Base-by-base conservation (phyloP, 2,113 vertebrate species). In the Calonectris borealis region DNA sequence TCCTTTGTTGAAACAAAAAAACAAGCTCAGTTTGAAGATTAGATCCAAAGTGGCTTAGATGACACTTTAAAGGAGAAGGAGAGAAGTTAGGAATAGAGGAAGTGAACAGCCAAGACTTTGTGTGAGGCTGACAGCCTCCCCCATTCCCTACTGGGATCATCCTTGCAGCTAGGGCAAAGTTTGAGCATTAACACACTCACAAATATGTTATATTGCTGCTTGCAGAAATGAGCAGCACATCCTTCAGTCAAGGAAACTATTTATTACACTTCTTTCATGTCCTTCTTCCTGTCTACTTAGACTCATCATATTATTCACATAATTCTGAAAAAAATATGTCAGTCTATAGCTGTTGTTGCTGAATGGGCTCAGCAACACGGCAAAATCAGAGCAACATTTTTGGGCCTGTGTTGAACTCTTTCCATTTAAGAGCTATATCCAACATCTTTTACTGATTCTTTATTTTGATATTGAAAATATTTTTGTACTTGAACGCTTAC, bases 291-390 rank as follows among this genome's bases (percentile, higher is more conserved):
- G 3, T 61, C 16, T 34, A 31, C 17, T 65, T 57, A 40, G 13
- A 25, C 1, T 78, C 15, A 49, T 11, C 3, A 29, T 42, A 5
- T 27, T 57, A 11, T 32, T 89, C 38, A n/a, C 3, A 52, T 13
- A 36, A 60, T 83, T 70, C 4, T 31, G 58, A 58, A 81, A 86
- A 66, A 86, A 49, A 10, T 7, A 22, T 6, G 10, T 9, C 4
- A 42, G n/a, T 29, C 8, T 49, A 8, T 51, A 55, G 15, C 34
- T 54, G 16, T 32, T 9, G 2, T n/a, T 72, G 16, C 11, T 71
- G 13, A 42, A 48, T 0, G 0, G 20, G 16, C 10, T 65, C 17
- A 76, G 27, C 18, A 73, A 17, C 6, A 21, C 0, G 0, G 29
- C 13, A 75, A 60, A 78, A 61, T 60, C 20, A 16, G 6, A 72